Base-by-base conservation (phyloP, 2,113 vertebrate genomes). In the Lophotis ruficrista region DNA sequence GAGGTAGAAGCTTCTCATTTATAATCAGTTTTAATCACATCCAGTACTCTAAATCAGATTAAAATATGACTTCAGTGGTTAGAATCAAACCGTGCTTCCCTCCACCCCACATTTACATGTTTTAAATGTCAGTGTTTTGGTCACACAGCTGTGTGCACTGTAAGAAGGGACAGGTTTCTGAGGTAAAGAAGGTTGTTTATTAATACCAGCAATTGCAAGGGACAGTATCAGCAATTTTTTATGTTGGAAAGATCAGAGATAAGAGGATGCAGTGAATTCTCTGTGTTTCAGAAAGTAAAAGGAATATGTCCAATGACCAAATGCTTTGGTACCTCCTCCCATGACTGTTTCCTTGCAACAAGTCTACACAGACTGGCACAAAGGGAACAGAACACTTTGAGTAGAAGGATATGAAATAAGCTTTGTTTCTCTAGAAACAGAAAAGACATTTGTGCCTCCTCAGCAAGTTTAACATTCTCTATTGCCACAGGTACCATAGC, bases 1-100 rank as follows among this genome's bases (percentile, higher is more conserved):
- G 57, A 93, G 93, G 31, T 87, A 70, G 76, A 71, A 86, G 54
- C 82, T 87, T 93, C 56, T 96, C 24, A 41, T 90, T 94, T 95
- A 93, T 96, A 95, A 94, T 94, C 86, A 72, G 58, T 48, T 95
- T 94, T 95, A 96, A 94, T 97, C 87, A 93, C 41, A 71, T 90
- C 23, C 77, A 93, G 6, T 92, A 58, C 73, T 81, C 84, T 77
- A 87, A 93, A 87, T 76, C 90, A 94, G 90, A 95, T 96, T 95
- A 72, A 85, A 72, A 61, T 41, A 66, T 84, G 83, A 86, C 73
- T 82, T 93, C 50, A 85, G 38, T 43, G 75, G 35, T 83, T 92
- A 61, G 83, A 93, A 94, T 90, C 94, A 96, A 96, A 66, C 17
- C 60, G 51, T 6, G 2, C 22, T 90, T 90, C 2, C 3, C 43